A percentile compares a stretch with the other conserved stretches of the same genome.
phyloP scores from a whole-genome alignment of 2,113 vertebrate species.

The Phrynocephalus versicolor region DNA sequence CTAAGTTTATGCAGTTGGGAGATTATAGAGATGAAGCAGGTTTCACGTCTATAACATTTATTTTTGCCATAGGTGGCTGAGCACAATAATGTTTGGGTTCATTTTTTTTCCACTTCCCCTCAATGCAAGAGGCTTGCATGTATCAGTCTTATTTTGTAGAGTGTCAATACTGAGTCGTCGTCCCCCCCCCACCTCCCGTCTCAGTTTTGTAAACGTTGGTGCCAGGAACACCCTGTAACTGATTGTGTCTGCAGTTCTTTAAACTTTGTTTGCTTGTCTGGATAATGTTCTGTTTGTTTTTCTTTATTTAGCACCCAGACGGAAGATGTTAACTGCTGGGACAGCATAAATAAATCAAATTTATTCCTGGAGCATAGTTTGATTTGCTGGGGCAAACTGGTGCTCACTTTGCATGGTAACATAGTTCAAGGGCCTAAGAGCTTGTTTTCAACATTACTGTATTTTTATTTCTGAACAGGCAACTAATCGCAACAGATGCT shows the following conservation, averaged over 20 bases:
- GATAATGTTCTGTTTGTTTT: conserved; percentile 33
- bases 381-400: conserved; percentile 14
- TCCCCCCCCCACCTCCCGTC: background rate
- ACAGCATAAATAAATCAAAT: conserved; percentile 47
- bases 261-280: conserved; percentile 27
- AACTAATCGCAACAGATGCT: conserved; percentile 47
- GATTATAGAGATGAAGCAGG: background rate
- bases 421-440: conserved; percentile 13
- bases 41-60: fast-evolving
- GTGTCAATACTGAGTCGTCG: background rate
- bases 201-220: background rate
- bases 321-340: conserved; percentile 41
- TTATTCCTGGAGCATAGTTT: conserved; percentile 41
- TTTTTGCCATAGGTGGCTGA: background rate
- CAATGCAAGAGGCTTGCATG: background rate
- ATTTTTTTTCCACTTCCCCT: background rate
- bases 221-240: conserved; percentile 8
- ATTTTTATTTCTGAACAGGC: conserved; percentile 38
- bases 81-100: background rate
- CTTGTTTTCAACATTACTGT: background rate
- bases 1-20: background rate
- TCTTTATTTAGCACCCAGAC: background rate
- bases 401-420: conserved; percentile 22
- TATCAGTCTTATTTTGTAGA: background rate
- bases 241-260: conserved; percentile 16